Evolutionary conservation across 2,888 invertebrate species (phyloP).

Genomic region (Synergus itoensis): DNA sequence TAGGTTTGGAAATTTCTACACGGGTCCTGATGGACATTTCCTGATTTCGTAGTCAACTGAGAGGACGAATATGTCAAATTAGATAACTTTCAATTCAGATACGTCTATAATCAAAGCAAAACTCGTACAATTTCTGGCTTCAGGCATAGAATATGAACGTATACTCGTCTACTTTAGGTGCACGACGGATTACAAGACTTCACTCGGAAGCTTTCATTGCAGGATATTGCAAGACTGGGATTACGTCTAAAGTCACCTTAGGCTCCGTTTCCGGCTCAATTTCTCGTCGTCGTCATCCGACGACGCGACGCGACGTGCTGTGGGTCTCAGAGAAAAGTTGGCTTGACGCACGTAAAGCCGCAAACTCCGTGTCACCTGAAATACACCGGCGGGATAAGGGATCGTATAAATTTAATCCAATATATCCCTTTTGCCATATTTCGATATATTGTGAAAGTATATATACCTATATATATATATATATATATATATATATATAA

Average conservation of each 20-base stretch:
- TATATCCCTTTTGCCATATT: background rate
- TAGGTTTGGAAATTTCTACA: too few species aligned
- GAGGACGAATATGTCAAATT: too few species aligned
- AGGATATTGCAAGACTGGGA: conserved; percentile 48
- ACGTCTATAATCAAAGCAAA: background rate
- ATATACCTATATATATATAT: background rate
- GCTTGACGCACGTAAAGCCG: conserved; percentile 28
- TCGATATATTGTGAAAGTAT: background rate
- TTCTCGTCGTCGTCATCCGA: conserved; percentile 45
- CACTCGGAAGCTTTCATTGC: conserved; percentile 46
- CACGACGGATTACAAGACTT: conserved; percentile 7
- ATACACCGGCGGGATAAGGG: background rate
- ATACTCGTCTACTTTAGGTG: background rate
- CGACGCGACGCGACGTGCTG: conserved; percentile 46
- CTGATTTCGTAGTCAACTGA: too few species aligned
- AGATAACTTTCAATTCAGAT: background rate
- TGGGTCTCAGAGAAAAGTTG: conserved; percentile 48
- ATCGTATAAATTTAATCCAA: conserved; percentile 2
- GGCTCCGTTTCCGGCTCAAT: conserved; percentile 52
- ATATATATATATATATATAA: too few species aligned
- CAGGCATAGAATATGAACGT: background rate
- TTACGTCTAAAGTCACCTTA: conserved; percentile 52
- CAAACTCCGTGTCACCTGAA: background rate
- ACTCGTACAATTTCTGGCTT: background rate
- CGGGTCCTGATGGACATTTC: too few species aligned